Evolutionary conservation across 2,888 invertebrate species (phyloP).

Genomic region (Tetragnatha montana): DNA sequence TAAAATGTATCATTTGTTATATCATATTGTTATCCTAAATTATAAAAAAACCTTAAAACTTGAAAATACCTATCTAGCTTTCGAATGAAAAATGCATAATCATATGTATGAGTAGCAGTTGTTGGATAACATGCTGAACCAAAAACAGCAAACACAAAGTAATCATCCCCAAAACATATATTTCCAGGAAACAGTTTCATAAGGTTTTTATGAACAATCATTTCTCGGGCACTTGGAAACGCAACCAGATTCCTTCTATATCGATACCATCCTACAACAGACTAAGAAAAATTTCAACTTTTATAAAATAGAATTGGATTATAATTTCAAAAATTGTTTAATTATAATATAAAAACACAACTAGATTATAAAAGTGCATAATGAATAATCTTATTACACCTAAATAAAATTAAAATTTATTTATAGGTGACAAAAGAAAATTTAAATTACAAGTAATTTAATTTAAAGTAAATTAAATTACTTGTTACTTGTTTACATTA

Average conservation of each 20-base stretch:
- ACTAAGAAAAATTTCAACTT: slow-evolving; percentile 24
- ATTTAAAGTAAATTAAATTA: too few relatives aligned
- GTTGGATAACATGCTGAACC: slow-evolving; percentile 37
- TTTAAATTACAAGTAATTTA: background rate
- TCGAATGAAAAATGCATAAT: slow-evolving; percentile 50
- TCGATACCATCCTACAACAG: slow-evolving; percentile 62
- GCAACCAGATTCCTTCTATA: slow-evolving; percentile 45
- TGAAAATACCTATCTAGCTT: slow-evolving; percentile 28
- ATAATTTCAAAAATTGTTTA: background rate
- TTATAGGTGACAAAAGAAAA: too few relatives aligned
- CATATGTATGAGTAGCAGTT: slow-evolving; percentile 59
- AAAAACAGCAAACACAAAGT: slow-evolving; percentile 39
- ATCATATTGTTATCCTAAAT: background rate
- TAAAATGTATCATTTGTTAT: too few relatives aligned
- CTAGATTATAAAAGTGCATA: background rate
- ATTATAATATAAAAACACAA: background rate
- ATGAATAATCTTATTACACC: background rate
- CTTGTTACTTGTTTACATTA: too few relatives aligned
- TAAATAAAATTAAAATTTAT: too few relatives aligned
- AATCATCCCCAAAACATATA: slow-evolving; percentile 21
- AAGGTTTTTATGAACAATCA: slow-evolving; percentile 42
- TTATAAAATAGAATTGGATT: background rate
- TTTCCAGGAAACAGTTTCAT: slow-evolving; percentile 16
- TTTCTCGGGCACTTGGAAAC: slow-evolving; percentile 54
- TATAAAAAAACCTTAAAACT: background rate